Base-by-base conservation (phyloP, 2,888 invertebrate species). In the Pycnomerus fuliginosus region DNA sequence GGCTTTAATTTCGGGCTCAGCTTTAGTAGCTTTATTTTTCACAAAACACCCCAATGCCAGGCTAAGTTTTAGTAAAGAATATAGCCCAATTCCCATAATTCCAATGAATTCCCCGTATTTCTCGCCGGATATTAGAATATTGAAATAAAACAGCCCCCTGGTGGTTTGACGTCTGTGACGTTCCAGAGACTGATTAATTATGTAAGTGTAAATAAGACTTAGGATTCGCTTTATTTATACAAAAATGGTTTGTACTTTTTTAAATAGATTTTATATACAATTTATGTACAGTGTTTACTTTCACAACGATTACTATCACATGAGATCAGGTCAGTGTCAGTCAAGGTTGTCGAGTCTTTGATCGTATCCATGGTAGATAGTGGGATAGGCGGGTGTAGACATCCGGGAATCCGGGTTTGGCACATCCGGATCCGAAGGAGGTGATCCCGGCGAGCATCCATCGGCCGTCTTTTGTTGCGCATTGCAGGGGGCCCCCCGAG, bases 361-460 rank as follows among this genome's bases (percentile, higher is more conserved):
- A 60, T 45, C 61, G 71, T 45, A 93, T 91, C 93, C 93, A 93
- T 15, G 87, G 82, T 31, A 90, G 76, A 64, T 92, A 93, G 65
- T 87, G 85, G 0, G 87, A 87, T 4, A 91, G 80, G 60, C 87
- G 80, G 0, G 91, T 90, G 66, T 91, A 93, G 1, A 92, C 91
- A 61, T 93, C 93, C 0, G 92, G 92, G 48, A 85, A 91, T 1
- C 92, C 92, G 12, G 88, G 84, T 46, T 88, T 80, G 1, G 92
- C 92, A 68, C 93, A 94, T 25, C 93, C 93, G 0, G 92, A 92
- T 0, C 93, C 94, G 63, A 94, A 94, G 0, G 92, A 92, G 0
- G 92, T 93, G 22, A 94, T 83, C 0, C 93, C 94, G 0, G 87
- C 86, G 17, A 94, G 75, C 62, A 88, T 88, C 93, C 93, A 94